Evolutionary conservation across 1,140 invertebrate species (phyloP), one percentile per base, ranked within the genome.

Genomic region (Orussus abietinus): DNA sequence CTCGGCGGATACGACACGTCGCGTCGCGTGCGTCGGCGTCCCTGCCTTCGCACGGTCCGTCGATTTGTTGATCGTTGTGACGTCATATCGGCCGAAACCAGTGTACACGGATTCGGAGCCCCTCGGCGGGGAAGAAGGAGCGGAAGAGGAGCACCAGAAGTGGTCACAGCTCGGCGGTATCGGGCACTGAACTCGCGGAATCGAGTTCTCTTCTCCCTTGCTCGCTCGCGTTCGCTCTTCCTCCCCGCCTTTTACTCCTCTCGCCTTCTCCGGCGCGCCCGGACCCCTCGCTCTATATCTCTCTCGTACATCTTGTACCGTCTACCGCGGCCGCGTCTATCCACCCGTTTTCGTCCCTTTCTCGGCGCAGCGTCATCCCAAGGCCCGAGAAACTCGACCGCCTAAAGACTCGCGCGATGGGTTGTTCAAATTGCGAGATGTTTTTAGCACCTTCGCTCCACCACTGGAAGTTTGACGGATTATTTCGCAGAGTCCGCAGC

Each of bases 161-260:
- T 7, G n/a, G n/a, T n/a, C 6, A 25, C 6, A 25, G 6, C 22
- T 40, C 30, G 47, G 32, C 20, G 43, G 41, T 52, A 52, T 55
- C 52, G 52, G 52, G 14, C 52, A 55, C 45, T 50, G 52, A 55
- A 55, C 52, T 55, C 51, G 40, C 29, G 26, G 10, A 37, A 37
- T 47, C 31, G 39, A 40, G 33, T 40, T 44, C 46, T 41, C 33
- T 36, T 53, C 37, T 46, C 38, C 41, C 39, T 30, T 29, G 35
- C 15, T 17, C 26, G n/a, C 28, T 22, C 36, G 31, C 41, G 26
- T 17, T 15, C 10, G 28, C 38, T 29, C 26, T 14, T 17, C 28
- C 18, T 26, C 9, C 9, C 13, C 26, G 11, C 6, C 15, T 32
- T 18, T 21, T 29, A 20, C 12, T 21, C 30, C 36, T 34, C 10